A percentile compares a stretch with the other conserved stretches of the same genome.
Evolutionary conservation across 2,797 vertebrate species (phyloP).

Genomic region (Ambastaia sidthimunki): DNA sequence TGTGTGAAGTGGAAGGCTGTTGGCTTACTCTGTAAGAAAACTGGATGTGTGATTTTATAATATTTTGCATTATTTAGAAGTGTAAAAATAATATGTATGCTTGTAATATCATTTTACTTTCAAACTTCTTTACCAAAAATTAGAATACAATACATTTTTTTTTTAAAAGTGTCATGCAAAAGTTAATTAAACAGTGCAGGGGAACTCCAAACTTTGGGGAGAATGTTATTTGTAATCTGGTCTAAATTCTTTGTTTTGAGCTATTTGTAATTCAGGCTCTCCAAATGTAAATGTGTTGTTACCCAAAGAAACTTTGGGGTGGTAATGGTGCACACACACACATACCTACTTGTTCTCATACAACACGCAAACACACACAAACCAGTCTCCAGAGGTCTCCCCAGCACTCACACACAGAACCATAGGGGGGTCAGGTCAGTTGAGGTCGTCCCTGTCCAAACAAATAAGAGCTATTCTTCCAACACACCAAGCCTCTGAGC

Average conservation of each 20-base stretch:
- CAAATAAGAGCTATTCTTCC: conserved; percentile 55
- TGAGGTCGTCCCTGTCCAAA: conserved; percentile 53
- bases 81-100: background rate
- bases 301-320: conserved; percentile 41
- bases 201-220: background rate
- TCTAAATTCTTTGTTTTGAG: conserved; percentile 4
- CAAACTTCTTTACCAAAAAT: background rate
- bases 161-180: background rate
- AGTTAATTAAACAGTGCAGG: background rate
- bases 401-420: conserved; percentile 36
- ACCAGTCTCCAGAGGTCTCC: conserved; percentile 51
- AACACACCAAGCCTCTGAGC: conserved; percentile 45
- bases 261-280: conserved; percentile 28
- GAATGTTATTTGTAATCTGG: conserved; percentile 18
- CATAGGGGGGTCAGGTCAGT: conserved; percentile 45
- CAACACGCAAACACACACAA: conserved; percentile 46
- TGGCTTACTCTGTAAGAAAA: background rate
- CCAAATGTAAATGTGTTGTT: conserved; percentile 33
- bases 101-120: background rate
- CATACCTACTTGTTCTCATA: conserved; percentile 35
- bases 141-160: background rate
- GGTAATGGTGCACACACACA: conserved; percentile 36
- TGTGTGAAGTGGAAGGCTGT: background rate
- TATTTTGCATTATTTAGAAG: background rate
- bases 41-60: background rate